Evolutionary conservation across 2,797 vertebrate genomes (phyloP).

Genomic region (Poeciliopsis gracilis): DNA sequence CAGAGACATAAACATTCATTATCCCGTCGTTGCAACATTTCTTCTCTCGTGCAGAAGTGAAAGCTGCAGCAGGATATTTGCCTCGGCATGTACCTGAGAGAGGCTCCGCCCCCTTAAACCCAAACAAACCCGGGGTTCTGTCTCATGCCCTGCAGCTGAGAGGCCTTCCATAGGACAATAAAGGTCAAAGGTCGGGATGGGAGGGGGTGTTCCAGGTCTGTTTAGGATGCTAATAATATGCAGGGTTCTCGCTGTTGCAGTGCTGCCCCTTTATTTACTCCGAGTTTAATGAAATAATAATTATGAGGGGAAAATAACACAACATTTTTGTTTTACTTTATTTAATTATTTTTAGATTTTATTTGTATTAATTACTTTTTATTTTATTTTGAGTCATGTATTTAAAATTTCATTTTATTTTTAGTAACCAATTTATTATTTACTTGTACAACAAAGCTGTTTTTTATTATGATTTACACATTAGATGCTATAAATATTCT

Average conservation of each 20-base stretch:
- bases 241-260: conserved; percentile 44
- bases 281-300: background rate
- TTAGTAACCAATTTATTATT: too few relatives aligned
- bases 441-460: background rate
- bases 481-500: too few relatives aligned
- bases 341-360: too few relatives aligned
- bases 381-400: too few relatives aligned
- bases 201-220: conserved; percentile 38
- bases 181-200: conserved; percentile 42
- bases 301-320: background rate
- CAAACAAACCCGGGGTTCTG: conserved; percentile 35
- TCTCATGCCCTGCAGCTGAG: conserved; percentile 58
- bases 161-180: conserved; percentile 50
- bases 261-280: background rate
- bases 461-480: background rate
- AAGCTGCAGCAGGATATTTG: conserved; percentile 55
- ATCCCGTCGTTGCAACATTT: background rate
- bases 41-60: conserved; percentile 4
- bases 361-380: too few relatives aligned
- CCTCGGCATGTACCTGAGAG: conserved; percentile 78
- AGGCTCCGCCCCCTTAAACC: conserved; percentile 24
- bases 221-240: conserved; percentile 67
- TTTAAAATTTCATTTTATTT: too few relatives aligned
- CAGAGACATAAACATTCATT: background rate
- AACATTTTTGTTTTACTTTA: too few relatives aligned